Conservation (phyloP, 1,140 invertebrate species). For the Chelonus insularis region DNA sequence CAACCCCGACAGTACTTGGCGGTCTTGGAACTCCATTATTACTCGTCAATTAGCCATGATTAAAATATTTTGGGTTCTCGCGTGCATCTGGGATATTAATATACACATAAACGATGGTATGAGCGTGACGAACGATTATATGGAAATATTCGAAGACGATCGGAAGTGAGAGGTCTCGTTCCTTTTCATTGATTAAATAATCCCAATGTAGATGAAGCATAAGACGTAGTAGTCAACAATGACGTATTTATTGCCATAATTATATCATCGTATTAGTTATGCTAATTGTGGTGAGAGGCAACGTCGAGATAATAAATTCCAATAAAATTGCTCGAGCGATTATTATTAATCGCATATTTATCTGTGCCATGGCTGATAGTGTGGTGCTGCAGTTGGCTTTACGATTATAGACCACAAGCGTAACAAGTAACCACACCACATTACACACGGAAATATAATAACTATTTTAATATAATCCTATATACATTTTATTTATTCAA, state of each 20-base stretch:
- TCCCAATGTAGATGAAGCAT: slow-evolving; percentile 27
- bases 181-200: slow-evolving; percentile 57
- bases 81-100: slow-evolving; percentile 60
- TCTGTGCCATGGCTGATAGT: slow-evolving; percentile 20
- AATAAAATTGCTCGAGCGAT: slow-evolving; percentile 35
- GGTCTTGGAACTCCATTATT: slow-evolving; percentile 59
- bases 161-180: slow-evolving; percentile 46
- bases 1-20: background rate
- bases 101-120: slow-evolving; percentile 37
- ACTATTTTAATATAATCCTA: slow-evolving; percentile 18
- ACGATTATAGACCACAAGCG: slow-evolving; percentile 15
- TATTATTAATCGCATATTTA: slow-evolving; percentile 40
- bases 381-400: slow-evolving; percentile 17
- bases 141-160: slow-evolving; percentile 49
- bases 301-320: slow-evolving; percentile 38
- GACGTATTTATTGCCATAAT: slow-evolving; percentile 60
- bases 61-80: slow-evolving; percentile 61
- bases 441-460: slow-evolving; percentile 14
- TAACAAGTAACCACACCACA: slow-evolving; percentile 20
- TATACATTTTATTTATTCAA: slow-evolving; percentile 15
- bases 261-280: slow-evolving; percentile 52
- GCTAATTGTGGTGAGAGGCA: slow-evolving; percentile 32
- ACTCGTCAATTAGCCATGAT: slow-evolving; percentile 60
- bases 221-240: slow-evolving; percentile 44
- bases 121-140: slow-evolving; percentile 49